Percentiles rank a stretch among this genome's conserved stretches.
Conservation (phyloP, 30 jellyfish, hydroid and myxozoan genomes). For the Clytia hemisphaerica region DNA sequence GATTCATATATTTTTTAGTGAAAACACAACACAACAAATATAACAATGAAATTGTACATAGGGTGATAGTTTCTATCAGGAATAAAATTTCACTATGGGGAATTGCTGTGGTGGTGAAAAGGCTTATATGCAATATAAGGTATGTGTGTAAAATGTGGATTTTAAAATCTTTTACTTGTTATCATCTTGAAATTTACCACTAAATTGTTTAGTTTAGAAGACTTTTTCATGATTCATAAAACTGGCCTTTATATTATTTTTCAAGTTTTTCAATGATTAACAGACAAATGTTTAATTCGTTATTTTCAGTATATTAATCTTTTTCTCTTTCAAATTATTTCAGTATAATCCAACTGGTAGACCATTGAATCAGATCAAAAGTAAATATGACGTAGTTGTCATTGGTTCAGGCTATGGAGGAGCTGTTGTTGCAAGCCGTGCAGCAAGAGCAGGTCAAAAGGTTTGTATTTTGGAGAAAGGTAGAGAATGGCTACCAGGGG, state of each 20-base stretch:
- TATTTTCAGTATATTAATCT: not conserved
- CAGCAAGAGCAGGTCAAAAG: constrained; percentile 82
- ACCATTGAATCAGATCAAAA: constrained; percentile 58
- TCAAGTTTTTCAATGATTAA: too few species aligned
- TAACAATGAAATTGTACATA: too few species aligned
- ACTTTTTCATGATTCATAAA: too few species aligned
- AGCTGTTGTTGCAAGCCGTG: constrained; percentile 95
- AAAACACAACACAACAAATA: too few species aligned
- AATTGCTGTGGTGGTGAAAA: constrained; percentile 71
- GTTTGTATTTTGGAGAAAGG: constrained; percentile 93
- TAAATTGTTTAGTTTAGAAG: not conserved
- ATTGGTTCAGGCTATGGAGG: constrained; percentile 99
- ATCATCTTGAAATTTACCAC: not conserved
- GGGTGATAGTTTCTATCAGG: too few species aligned
- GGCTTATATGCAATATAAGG: constrained; percentile 84
- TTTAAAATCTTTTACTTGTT: not conserved
- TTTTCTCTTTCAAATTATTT: not conserved
- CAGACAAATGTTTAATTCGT: not conserved
- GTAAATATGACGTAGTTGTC: constrained; percentile 77
- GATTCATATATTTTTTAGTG: too few species aligned
- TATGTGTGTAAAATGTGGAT: not conserved
- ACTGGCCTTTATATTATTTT: too few species aligned
- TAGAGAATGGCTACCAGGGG: constrained; percentile 95
- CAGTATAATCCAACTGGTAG: constrained; percentile 74
- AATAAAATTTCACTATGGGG: constrained; percentile 62